Percentiles rank a stretch among this genome's conserved stretches.
Conservation (phyloP, 2,888 invertebrate species). For the Coelinius sp. region DNA sequence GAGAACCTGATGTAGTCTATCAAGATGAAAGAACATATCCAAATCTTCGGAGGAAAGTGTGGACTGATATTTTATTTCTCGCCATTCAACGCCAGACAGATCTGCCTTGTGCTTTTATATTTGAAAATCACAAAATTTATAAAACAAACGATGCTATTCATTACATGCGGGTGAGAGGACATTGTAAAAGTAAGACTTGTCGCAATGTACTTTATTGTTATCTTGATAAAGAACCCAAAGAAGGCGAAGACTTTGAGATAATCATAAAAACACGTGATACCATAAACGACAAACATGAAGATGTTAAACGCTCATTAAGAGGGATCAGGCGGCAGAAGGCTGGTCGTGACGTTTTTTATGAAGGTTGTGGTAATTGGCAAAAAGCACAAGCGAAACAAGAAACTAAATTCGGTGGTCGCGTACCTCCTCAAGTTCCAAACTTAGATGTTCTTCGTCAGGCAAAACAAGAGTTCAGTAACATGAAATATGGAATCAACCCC, state of each 20-base stretch:
- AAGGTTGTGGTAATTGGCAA: conserved; percentile 32
- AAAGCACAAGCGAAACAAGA: conserved; percentile 25
- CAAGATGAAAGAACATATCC: background rate
- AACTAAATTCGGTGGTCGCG: conserved; percentile 36
- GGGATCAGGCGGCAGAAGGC: conserved; percentile 10
- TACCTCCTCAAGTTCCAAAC: conserved; percentile 34
- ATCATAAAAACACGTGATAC: conserved; percentile 32
- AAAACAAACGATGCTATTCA: background rate
- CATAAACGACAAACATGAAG: conserved; percentile 27
- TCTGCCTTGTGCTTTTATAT: conserved; percentile 38
- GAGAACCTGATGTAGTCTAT: background rate
- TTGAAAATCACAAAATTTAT: conserved; percentile 31
- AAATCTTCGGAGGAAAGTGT: conserved; percentile 23
- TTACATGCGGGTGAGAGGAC: conserved; percentile 25
- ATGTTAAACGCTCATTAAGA: conserved; percentile 35
- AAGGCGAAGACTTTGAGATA: conserved; percentile 5
- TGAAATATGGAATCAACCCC: conserved; percentile 30
- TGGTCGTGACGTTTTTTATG: conserved; percentile 15
- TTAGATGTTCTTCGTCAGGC: conserved; percentile 24
- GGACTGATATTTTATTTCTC: conserved; percentile 35
- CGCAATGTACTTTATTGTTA: conserved; percentile 27
- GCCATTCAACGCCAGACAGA: conserved; percentile 25
- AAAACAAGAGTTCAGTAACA: conserved; percentile 36
- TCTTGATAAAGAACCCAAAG: conserved; percentile 18
- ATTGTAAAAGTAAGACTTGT: conserved; percentile 35